Evolutionary conservation across 1,140 invertebrate species (phyloP).

Genomic region (Venustaconcha ellipsiformis): DNA sequence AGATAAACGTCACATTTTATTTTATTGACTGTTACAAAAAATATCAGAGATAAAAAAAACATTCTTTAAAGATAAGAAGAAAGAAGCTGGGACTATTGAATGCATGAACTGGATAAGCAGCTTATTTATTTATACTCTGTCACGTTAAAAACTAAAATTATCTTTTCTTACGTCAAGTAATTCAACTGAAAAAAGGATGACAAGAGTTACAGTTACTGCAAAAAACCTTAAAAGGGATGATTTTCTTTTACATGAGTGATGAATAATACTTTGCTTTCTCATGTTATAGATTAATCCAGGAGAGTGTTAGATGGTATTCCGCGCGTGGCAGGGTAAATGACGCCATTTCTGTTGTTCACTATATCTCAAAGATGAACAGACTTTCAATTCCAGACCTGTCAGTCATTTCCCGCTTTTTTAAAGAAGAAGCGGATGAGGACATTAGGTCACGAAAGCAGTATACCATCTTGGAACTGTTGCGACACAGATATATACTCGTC

Average conservation of each 20-base stretch:
- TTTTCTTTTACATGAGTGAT: not conserved
- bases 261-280: not conserved
- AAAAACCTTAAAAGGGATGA: not conserved
- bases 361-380: constrained; percentile 7
- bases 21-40: too few relatives aligned
- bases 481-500: not conserved
- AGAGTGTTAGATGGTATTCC: constrained; percentile 18
- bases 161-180: not conserved
- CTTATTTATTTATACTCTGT: not conserved
- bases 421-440: not conserved
- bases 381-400: not conserved
- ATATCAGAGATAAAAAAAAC: too few relatives aligned
- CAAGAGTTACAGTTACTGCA: not conserved
- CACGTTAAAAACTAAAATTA: not conserved
- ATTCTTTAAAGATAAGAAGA: too few relatives aligned
- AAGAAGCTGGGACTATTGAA: not conserved
- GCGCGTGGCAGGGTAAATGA: constrained; percentile 6
- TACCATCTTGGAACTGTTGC: constrained; percentile 5
- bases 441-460: not conserved
- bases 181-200: not conserved
- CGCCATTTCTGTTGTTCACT: constrained; percentile 9
- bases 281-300: constrained; percentile 12
- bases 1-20: too few relatives aligned
- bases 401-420: not conserved
- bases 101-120: not conserved